phyloP scores from a whole-genome alignment of 2,888 invertebrate species.

The Phengaris arion region DNA sequence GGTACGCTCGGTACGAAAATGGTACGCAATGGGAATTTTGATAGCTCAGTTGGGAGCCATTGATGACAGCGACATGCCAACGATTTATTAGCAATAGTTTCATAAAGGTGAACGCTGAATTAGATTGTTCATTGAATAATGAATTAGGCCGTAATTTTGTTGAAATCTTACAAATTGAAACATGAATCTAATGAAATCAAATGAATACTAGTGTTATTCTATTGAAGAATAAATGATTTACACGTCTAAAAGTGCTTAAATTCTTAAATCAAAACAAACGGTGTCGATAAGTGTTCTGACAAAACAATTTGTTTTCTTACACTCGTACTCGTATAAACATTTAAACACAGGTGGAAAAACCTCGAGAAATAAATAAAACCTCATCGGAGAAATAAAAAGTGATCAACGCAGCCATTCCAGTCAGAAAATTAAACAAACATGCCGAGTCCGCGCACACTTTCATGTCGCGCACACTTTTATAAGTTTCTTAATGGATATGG shows the following conservation, averaged over 20 bases:
- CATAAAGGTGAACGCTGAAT: constrained; percentile 60
- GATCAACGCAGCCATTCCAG: constrained; percentile 55
- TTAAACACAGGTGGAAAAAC: constrained; percentile 41
- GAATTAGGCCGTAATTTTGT: too few species aligned
- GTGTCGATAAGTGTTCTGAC: constrained; percentile 37
- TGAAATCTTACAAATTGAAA: not conserved
- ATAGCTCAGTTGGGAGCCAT: constrained; percentile 33
- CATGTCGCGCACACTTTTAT: not conserved
- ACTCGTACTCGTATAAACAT: constrained; percentile 35
- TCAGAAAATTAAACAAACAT: constrained; percentile 62
- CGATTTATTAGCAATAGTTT: constrained; percentile 59
- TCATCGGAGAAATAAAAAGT: constrained; percentile 58
- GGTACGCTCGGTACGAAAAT: constrained; percentile 41
- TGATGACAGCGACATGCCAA: constrained; percentile 37
- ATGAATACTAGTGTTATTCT: not conserved
- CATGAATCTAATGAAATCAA: not conserved
- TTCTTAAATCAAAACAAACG: constrained; percentile 19
- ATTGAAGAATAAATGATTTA: not conserved
- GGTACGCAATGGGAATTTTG: constrained; percentile 36
- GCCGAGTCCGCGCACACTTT: not conserved
- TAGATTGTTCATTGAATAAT: constrained; percentile 13
- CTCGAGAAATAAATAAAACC: constrained; percentile 37
- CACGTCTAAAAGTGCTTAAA: not conserved
- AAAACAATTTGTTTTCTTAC: constrained; percentile 38
- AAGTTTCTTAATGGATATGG: not conserved